Conservation (phyloP, 2,113 vertebrate genomes). For the Eudyptes chrysolophus region DNA sequence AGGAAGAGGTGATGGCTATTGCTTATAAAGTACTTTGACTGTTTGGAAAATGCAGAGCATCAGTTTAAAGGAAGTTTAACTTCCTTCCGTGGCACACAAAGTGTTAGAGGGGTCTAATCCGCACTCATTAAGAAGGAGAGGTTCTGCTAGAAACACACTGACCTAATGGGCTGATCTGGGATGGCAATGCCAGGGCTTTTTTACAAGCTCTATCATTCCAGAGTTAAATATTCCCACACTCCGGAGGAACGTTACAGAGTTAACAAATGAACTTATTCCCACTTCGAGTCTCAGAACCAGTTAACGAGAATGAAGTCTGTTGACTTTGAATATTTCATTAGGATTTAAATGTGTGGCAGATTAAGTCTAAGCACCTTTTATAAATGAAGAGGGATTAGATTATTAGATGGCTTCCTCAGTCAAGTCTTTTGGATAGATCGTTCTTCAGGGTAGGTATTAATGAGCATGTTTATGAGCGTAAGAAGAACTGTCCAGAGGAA, state of each 20-base stretch:
- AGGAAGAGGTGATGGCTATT: not conserved
- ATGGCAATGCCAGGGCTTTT: not conserved
- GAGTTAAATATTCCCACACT: not conserved
- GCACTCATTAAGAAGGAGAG: not conserved
- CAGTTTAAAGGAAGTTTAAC: not conserved
- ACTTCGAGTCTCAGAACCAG: not conserved
- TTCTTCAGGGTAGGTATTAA: not conserved
- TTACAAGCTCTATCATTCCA: not conserved
- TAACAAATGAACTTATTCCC: not conserved
- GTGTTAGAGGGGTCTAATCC: not conserved
- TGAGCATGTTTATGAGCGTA: accelerated
- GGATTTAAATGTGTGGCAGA: not conserved
- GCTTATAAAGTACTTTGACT: not conserved
- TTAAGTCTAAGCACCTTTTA: not conserved
- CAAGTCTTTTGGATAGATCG: not conserved
- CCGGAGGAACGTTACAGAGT: not conserved
- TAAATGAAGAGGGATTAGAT: not conserved
- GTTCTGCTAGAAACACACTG: not conserved
- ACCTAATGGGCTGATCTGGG: accelerated
- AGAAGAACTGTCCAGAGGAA: not conserved
- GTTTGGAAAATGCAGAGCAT: not conserved
- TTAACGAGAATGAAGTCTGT: not conserved
- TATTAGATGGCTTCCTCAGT: not conserved
- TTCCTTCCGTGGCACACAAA: not conserved
- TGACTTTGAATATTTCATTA: not conserved